Evolutionary conservation across 2,888 invertebrate genomes (phyloP), one percentile per base, ranked within the genome.

Genomic region (Nasonovia ribisnigri): DNA sequence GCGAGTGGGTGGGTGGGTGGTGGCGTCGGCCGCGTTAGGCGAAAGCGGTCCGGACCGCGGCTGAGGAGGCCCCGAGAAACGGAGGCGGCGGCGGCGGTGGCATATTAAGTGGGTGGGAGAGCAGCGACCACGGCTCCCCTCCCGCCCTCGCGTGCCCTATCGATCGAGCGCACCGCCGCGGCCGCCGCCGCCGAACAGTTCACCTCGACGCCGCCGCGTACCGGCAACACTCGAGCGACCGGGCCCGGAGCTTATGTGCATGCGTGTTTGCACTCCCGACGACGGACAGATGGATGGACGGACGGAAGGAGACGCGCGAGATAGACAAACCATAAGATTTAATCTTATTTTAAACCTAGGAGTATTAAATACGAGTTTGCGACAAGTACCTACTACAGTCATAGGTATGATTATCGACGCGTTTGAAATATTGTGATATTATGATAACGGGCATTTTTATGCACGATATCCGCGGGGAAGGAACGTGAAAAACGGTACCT

Each of bases 81-180:
- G 60, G 24, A 60, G 11, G 24, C 86, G 11, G 86, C 46, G 57
- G 51, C 16, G 51, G 48, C 42, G 57, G 48, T 84, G 48, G 51
- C 92, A 51, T 26, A 29, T 48, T 54, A 87, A 92, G 92, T 88
- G 88, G 88, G 92, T 36, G 57, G 84, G 84, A 24, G 88, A 26
- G 3, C 46, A 48, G n/a, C 36, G 57, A 51, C 84, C 42, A 26
- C 67, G 86, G 67, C 36, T 92, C 46, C 90, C 51, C 54, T 54
- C 84, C 8, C 92, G 26, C 60, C 48, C 84, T 48, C 36, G 57
- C 46, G 90, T 57, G 93, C 93, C 93, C 90, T 93, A 93, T 93
- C 93, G 93, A 93, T 93, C 92, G 88, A 43, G 24, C 20, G 67
- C 16, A 46, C 87, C 88, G 60, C 36, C 46, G 60, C 36, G 36